These are phyloP conservation scores for Fulmarus glacialis DNA, from an alignment of 2,113 vertebrate species.

Conservation along the genomic window DNA sequence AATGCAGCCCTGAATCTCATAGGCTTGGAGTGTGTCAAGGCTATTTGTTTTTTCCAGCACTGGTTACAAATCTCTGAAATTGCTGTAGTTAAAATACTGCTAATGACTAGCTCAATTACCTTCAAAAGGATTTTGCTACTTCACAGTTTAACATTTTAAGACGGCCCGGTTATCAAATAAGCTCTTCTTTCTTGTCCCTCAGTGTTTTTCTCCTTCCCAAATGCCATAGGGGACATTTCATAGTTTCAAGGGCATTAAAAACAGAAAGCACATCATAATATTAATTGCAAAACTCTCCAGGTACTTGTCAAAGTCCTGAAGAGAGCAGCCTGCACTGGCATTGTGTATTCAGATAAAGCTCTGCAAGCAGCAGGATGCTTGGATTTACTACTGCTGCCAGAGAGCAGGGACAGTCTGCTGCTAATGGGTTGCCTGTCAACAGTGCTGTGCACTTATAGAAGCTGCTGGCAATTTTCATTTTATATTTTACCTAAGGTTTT, in stretches of 20 bases:
- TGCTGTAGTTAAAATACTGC: neutral
- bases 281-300: slow-evolving; percentile 59
- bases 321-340: slow-evolving; percentile 2
- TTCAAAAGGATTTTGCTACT: neutral
- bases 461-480: neutral
- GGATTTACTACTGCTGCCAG: slow-evolving; percentile 9
- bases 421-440: slow-evolving; percentile 13
- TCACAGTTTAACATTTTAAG: neutral
- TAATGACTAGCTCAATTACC: neutral
- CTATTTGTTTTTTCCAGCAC: neutral
- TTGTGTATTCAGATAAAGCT: slow-evolving; percentile 58
- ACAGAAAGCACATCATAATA: slow-evolving; percentile 63
- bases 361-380: slow-evolving; percentile 41
- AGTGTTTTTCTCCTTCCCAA: neutral
- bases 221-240: neutral
- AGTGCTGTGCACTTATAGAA: neutral
- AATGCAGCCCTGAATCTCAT: neutral
- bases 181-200: neutral
- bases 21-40: neutral
- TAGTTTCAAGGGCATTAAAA: slow-evolving; percentile 53
- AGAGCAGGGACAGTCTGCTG: neutral
- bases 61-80: neutral
- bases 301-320: slow-evolving; percentile 62
- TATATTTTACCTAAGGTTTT: neutral
- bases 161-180: neutral